Conservation (phyloP, 2,888 invertebrate species). For the Ceratothoa steindachneri region DNA sequence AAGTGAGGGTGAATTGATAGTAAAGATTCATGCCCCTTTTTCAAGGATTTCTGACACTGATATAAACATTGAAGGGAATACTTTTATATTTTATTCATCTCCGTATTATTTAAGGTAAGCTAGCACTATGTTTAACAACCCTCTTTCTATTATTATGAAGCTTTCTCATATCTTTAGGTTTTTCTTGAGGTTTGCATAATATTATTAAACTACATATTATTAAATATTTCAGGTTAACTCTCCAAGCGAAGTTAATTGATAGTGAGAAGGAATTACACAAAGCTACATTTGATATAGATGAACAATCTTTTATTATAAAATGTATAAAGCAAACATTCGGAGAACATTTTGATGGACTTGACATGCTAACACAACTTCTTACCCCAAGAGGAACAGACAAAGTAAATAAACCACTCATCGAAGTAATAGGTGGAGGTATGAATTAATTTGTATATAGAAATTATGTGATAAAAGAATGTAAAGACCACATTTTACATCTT, state of each 20-base stretch:
- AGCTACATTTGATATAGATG: conserved; percentile 36
- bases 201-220: neutral
- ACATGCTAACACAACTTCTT: conserved; percentile 39
- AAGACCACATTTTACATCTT: too few species aligned
- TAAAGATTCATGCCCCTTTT: conserved; percentile 39
- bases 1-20: conserved; percentile 24
- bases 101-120: conserved; percentile 39
- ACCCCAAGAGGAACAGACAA: conserved; percentile 27
- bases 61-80: conserved; percentile 29
- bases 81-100: conserved; percentile 40
- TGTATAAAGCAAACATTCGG: conserved; percentile 35
- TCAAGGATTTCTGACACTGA: conserved; percentile 35
- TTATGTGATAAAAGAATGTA: too few species aligned
- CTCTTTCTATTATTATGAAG: too few species aligned
- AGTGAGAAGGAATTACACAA: conserved; percentile 28
- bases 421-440: conserved; percentile 22
- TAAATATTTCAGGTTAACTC: conserved; percentile 26
- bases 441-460: too few species aligned
- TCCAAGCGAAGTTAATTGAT: conserved; percentile 35
- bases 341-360: conserved; percentile 32
- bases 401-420: conserved; percentile 36
- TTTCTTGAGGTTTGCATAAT: neutral
- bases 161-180: too few species aligned
- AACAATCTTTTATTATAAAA: conserved; percentile 25
- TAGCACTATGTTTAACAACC: neutral